Evolutionary conservation across 2,888 invertebrate genomes (phyloP).

Genomic region (Xestia sexstrigata): DNA sequence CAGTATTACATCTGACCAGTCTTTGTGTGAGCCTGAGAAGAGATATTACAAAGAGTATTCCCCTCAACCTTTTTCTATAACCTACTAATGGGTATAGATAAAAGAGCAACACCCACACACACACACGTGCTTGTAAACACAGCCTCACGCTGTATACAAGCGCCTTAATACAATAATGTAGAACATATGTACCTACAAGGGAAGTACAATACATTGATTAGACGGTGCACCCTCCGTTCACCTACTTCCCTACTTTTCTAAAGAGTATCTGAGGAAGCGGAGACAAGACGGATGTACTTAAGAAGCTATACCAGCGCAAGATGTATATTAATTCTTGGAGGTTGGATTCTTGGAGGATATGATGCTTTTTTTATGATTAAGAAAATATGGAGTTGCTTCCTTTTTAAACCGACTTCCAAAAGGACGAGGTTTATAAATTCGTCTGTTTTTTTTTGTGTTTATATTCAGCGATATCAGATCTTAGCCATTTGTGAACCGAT

Average conservation of each 20-base stretch:
- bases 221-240: conserved; percentile 56
- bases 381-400: background rate
- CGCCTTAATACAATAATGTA: conserved; percentile 47
- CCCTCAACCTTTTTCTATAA: conserved; percentile 31
- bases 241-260: conserved; percentile 58
- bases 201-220: conserved; percentile 61
- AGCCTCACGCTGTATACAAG: background rate
- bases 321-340: background rate
- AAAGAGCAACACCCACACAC: conserved; percentile 22
- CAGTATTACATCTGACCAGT: conserved; percentile 5
- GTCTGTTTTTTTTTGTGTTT: too few relatives aligned
- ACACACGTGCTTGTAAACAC: background rate
- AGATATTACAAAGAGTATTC: conserved; percentile 25
- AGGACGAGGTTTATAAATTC: too few relatives aligned
- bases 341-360: background rate
- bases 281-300: conserved; percentile 71
- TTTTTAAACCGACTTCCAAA: background rate
- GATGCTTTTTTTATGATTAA: background rate
- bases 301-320: background rate
- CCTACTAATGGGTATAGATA: conserved; percentile 8
- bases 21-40: conserved; percentile 10
- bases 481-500: too few relatives aligned
- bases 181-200: conserved; percentile 37
- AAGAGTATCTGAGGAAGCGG: conserved; percentile 67
- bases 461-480: too few relatives aligned